Evolutionary conservation across 2,888 invertebrate genomes (phyloP).

Genomic region (Drosophila cracens): DNA sequence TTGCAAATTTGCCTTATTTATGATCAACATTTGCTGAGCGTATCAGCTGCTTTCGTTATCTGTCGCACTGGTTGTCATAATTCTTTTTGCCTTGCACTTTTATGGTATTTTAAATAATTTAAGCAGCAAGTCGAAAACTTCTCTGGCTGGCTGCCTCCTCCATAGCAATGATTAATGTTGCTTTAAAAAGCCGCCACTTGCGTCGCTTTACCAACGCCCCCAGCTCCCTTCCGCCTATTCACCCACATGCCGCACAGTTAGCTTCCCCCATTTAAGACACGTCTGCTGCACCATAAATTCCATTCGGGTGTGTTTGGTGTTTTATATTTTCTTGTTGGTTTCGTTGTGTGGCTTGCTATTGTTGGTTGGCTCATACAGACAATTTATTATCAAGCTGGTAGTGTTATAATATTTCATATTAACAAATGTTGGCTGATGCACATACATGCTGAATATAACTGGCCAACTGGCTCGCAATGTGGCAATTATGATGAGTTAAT

Average conservation of each 20-base stretch:
- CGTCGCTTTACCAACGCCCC: constrained; percentile 39
- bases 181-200: constrained; percentile 77
- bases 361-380: constrained; percentile 54
- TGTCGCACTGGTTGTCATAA: constrained; percentile 58
- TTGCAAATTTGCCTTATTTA: constrained; percentile 60
- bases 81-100: constrained; percentile 61
- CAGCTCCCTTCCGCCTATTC: rapidly evolving
- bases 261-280: constrained; percentile 29
- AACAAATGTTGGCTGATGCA: constrained; percentile 63
- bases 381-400: constrained; percentile 65
- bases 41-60: constrained; percentile 66
- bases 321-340: constrained; percentile 22
- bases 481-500: constrained; percentile 48
- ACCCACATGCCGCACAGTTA: not conserved
- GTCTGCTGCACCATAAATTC: constrained; percentile 66
- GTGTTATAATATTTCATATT: constrained; percentile 72
- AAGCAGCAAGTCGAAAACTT: constrained; percentile 30
- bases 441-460: not conserved
- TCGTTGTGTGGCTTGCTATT: constrained; percentile 56
- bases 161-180: constrained; percentile 71
- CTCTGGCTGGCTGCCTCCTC: constrained; percentile 33
- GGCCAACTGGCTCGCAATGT: constrained; percentile 3
- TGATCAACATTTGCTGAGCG: constrained; percentile 41
- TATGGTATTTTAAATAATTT: constrained; percentile 68
- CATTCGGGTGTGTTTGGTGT: constrained; percentile 42